Evolutionary conservation across 2,113 vertebrate genomes (phyloP).

Genomic region (Silurus meridionalis): DNA sequence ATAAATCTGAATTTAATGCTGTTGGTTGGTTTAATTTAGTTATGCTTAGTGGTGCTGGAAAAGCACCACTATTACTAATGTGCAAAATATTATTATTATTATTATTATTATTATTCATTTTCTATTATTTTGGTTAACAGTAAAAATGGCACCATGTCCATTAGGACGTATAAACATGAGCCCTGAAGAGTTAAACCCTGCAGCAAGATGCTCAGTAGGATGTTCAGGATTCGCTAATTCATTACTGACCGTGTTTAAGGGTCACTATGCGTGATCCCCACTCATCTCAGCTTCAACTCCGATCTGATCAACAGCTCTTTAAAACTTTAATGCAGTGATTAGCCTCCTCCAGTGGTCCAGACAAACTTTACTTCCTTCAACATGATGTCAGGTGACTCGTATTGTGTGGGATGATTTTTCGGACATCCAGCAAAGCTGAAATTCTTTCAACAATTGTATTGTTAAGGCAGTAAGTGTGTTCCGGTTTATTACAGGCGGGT

Average conservation of each 20-base stretch:
- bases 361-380: background rate
- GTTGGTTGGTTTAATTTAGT: background rate
- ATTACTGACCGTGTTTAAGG: conserved; percentile 9
- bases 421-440: background rate
- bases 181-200: background rate
- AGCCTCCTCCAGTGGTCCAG: background rate
- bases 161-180: background rate
- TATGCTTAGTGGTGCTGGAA: background rate
- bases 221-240: conserved; percentile 36
- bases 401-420: background rate
- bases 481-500: background rate
- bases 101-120: no score
- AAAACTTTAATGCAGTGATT: conserved; percentile 16
- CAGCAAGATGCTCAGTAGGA: background rate
- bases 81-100: no score
- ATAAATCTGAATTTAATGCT: background rate
- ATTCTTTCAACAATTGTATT: background rate
- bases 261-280: background rate
- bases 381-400: background rate
- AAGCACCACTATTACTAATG: no score
- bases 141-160: background rate
- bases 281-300: background rate
- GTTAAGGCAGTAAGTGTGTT: background rate
- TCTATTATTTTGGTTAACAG: no score
- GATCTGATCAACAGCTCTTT: conserved; percentile 4